Conservation (phyloP, 2,113 vertebrate species). For the Egretta garzetta region DNA sequence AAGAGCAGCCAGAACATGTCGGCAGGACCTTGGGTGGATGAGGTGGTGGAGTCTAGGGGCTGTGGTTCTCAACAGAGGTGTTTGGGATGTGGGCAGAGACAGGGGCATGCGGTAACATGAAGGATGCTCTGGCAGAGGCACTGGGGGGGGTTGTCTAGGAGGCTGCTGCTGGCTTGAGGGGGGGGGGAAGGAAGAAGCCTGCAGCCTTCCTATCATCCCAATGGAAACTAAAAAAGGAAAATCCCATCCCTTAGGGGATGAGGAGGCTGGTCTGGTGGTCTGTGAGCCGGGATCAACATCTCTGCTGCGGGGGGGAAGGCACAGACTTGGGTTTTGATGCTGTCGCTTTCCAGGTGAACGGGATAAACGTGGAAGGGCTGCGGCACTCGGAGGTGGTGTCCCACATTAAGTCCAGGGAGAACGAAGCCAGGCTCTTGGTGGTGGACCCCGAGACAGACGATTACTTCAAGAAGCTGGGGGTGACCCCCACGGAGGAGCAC, state of each 20-base stretch:
- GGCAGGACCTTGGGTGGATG: background rate
- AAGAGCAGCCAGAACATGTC: background rate
- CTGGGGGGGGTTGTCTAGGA: background rate
- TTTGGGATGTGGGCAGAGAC: background rate
- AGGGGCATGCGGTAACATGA: accelerated
- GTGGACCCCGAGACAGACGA: constrained; percentile 88
- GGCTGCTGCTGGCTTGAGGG: background rate
- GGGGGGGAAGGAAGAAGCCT: background rate
- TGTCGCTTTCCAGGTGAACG: constrained; percentile 82
- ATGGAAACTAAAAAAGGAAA: accelerated
- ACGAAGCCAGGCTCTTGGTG: constrained; percentile 84
- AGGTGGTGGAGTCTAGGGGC: background rate
- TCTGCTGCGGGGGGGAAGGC: background rate
- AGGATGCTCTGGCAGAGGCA: background rate
- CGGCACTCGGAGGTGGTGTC: constrained; percentile 90
- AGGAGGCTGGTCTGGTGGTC: background rate
- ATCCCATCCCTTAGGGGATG: background rate
- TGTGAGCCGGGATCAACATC: background rate
- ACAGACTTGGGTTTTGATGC: background rate
- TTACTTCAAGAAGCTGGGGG: constrained; percentile 85
- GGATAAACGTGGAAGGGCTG: constrained; percentile 82
- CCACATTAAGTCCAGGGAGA: constrained; percentile 81
- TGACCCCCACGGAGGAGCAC: constrained; percentile 81
- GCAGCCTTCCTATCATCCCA: background rate
- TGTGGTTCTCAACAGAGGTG: accelerated